Evolutionary conservation across 2,888 invertebrate genomes (phyloP).

Genomic region (Torymus aiolomorphi): DNA sequence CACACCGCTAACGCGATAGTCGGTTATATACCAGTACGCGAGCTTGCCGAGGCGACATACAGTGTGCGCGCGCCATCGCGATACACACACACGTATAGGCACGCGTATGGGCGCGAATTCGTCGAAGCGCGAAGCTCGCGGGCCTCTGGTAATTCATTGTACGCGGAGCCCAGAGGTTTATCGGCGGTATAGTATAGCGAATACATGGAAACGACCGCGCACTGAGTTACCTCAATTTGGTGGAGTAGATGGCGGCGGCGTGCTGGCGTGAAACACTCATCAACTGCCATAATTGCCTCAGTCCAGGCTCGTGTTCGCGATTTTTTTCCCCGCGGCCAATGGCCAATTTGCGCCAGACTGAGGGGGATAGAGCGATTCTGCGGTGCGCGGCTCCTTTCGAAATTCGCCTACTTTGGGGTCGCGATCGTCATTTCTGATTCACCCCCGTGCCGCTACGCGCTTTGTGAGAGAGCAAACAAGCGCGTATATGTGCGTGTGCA

Average conservation of each 20-base stretch:
- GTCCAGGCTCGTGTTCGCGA: background rate
- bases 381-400: background rate
- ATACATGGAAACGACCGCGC: slow-evolving; percentile 17
- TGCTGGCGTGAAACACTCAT: slow-evolving; percentile 31
- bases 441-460: background rate
- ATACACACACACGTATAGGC: too few species aligned
- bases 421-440: background rate
- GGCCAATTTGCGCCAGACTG: background rate
- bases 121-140: slow-evolving; percentile 2
- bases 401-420: slow-evolving; percentile 4
- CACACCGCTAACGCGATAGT: too few species aligned
- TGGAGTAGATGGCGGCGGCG: background rate
- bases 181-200: slow-evolving; percentile 1
- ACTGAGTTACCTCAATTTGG: slow-evolving; percentile 12
- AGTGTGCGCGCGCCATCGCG: too few species aligned
- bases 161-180: slow-evolving; percentile 1
- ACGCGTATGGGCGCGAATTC: background rate
- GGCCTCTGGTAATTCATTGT: slow-evolving; percentile 25
- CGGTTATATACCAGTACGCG: too few species aligned
- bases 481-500: too few species aligned
- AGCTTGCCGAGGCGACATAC: too few species aligned
- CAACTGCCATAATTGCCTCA: slow-evolving; percentile 10
- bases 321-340: background rate
- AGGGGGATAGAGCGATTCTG: background rate
- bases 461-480: too few species aligned